Evolutionary conservation across 2,888 invertebrate genomes (phyloP).

Genomic region (Callimorpha dominula): DNA sequence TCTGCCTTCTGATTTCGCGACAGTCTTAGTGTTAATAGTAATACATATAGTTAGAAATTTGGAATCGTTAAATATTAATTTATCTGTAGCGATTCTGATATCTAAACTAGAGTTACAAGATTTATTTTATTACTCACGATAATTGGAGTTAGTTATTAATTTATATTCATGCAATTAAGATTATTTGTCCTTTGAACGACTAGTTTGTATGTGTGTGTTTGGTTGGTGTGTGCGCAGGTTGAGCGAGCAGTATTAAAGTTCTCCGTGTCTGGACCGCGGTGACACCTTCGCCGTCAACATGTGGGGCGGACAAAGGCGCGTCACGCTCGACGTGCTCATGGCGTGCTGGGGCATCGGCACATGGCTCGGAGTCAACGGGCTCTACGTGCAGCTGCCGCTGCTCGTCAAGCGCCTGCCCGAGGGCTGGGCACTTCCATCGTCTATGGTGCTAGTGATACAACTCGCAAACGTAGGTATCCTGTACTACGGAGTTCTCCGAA

Average conservation of each 20-base stretch:
- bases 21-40: neutral
- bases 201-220: no score
- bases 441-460: conserved; percentile 93
- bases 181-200: no score
- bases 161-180: neutral
- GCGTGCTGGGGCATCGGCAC: conserved; percentile 93
- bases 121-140: neutral
- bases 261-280: conserved; percentile 67
- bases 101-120: neutral
- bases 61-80: neutral
- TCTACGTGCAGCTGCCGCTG: conserved; percentile 96
- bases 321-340: conserved; percentile 31
- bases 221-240: conserved; percentile 63
- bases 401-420: conserved; percentile 94
- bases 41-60: neutral
- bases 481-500: conserved; percentile 87
- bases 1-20: neutral
- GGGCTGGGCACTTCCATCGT: conserved; percentile 94
- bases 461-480: conserved; percentile 94
- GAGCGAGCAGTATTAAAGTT: conserved; percentile 68
- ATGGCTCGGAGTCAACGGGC: conserved; percentile 96
- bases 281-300: conserved; percentile 57
- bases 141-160: neutral
- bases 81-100: neutral
- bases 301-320: conserved; percentile 78